Base-by-base conservation (phyloP, 2,797 vertebrate species). In the Sorex maritimensis region DNA sequence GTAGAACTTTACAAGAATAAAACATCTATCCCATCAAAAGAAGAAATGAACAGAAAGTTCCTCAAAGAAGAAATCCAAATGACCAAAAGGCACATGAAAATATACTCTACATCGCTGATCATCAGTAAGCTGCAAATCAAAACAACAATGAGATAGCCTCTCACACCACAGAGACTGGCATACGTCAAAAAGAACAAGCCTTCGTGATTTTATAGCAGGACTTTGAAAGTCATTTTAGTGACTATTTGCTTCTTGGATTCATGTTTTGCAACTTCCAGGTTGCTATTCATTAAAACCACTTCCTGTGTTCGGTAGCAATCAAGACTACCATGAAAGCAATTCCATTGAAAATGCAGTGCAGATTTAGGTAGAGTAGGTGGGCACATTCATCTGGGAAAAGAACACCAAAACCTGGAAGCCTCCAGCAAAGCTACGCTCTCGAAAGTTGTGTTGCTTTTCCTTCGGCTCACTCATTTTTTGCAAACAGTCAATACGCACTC, bases 301-400 rank as follows among this genome's bases (percentile, higher is more conserved):
- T 86, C 46, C 17, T 34, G 11, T 0, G 15, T 1, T 6, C 0
- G 3, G 23, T 7, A 1, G 28, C 49, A 4, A 28, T 49, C 55
- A 15, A 28, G 4, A 12, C 30, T 10, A 5, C 26, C 2, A 12
- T 65, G 52, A 49, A 67, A 67, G 12, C 28, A 26, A 5, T 7
- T 0, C 0, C 6, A 19, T 44, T n/a, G 5, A 28, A 12, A 0
- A 0, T 12, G 26, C 1, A 0, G 0, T 8, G 1, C 23, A 34
- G n/a, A 63, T 6, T 5, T 2, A 28, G 38, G 17, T 5, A 2
- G 30, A 44, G 14, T 5, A 1, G 30, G 38, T 7, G 1, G 23
- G n/a, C 6, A 1, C 28, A 2, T 24, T 44, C 13, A 0, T 13
- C 10, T 14, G 21, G 5, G 6, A 2, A 9, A 24, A 0, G 3